A percentile compares a stretch with the other conserved stretches of the same genome.
Conservation (phyloP, 2,113 vertebrate genomes). For the Puntigrus tetrazona region DNA sequence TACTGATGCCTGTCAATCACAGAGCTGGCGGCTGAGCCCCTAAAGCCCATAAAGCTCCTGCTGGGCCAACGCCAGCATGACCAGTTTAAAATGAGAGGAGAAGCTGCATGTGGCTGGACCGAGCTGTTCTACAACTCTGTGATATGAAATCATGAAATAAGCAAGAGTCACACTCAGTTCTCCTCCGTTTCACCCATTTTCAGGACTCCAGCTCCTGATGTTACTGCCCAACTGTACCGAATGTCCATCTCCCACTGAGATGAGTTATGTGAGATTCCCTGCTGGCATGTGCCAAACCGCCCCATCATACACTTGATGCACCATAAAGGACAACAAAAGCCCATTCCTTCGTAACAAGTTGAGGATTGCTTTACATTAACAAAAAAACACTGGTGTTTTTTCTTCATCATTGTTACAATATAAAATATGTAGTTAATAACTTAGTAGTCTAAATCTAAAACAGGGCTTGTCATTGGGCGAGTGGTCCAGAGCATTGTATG, state of each 20-base stretch:
- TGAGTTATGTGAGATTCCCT: slow-evolving; percentile 30
- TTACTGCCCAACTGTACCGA: slow-evolving; percentile 7
- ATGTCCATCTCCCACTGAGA: slow-evolving; percentile 23
- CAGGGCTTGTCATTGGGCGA: too few species aligned
- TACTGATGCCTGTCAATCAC: slow-evolving; percentile 74
- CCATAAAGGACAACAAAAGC: slow-evolving; percentile 63
- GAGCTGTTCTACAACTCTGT: slow-evolving; percentile 13
- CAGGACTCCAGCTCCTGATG: neutral
- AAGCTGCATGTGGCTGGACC: slow-evolving; percentile 12
- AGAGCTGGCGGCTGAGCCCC: slow-evolving; percentile 47
- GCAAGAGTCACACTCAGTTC: neutral
- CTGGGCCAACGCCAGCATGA: slow-evolving; percentile 48
- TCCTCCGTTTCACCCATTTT: slow-evolving; percentile 6
- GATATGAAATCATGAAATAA: slow-evolving; percentile 35
- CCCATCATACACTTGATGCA: slow-evolving; percentile 61
- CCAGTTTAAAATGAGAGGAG: neutral
- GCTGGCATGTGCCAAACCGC: slow-evolving; percentile 51
- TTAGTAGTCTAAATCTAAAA: too few species aligned
- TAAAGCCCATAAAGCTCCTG: slow-evolving; percentile 50
- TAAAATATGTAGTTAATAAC: too few species aligned
- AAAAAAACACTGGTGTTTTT: too few species aligned
- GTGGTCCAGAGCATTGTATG: too few species aligned
- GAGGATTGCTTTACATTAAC: too few species aligned
- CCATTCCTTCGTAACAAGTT: neutral
- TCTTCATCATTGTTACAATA: too few species aligned